Percentiles rank a stretch among this genome's conserved stretches.
These are phyloP conservation scores for Dreissena rostriformis DNA, from an alignment of 1,140 invertebrate species.

Conservation along the genomic window DNA sequence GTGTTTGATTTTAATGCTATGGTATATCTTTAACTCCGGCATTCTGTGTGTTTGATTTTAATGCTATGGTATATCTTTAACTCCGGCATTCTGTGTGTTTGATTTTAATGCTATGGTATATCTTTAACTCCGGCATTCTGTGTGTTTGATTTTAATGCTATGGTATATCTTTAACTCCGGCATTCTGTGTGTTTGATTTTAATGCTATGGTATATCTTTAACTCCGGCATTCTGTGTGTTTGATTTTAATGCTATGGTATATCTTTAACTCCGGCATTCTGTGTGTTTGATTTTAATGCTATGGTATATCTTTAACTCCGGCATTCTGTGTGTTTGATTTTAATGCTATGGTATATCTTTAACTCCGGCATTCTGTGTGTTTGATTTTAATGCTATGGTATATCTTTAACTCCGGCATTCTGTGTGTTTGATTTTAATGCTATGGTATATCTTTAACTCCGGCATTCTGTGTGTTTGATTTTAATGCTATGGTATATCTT, in stretches of 20 bases:
- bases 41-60: not conserved
- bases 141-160: not conserved
- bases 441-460: slow-evolving; percentile 24
- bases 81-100: slow-evolving; percentile 46
- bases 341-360: not conserved
- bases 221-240: slow-evolving; percentile 48
- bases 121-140: slow-evolving; percentile 48
- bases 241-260: not conserved
- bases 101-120: not conserved
- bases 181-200: slow-evolving; percentile 5
- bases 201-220: not conserved
- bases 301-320: slow-evolving; percentile 36
- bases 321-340: slow-evolving; percentile 11
- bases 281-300: not conserved
- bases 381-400: not conserved
- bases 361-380: slow-evolving; percentile 45
- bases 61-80: not conserved
- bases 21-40: slow-evolving; percentile 46
- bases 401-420: slow-evolving; percentile 49
- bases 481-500: not conserved
- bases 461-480: slow-evolving; percentile 29
- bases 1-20: not conserved
- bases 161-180: slow-evolving; percentile 41
- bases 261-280: slow-evolving; percentile 47
- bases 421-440: not conserved